Evolutionary conservation across 1,140 invertebrate species (phyloP), one percentile per base, ranked within the genome.

Genomic region (Contarinia nasturtii): DNA sequence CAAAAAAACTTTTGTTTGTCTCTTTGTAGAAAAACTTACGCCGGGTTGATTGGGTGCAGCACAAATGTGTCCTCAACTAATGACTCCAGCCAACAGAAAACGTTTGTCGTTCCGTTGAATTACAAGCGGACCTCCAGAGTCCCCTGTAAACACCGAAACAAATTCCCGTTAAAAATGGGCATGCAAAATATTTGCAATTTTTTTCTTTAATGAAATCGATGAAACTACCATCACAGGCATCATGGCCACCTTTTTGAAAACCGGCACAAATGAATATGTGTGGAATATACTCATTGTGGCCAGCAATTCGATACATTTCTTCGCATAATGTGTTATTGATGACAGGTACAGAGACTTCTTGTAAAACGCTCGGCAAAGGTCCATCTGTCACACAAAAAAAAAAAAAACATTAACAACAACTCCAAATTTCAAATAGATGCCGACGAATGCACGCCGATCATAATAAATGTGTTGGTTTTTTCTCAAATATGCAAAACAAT

Each of bases 201-300:
- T 21, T 14, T 19, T 3, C 5, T 27, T 3, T 7, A 7, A 7
- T 7, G 5, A 14, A 36, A 5, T 46, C 18, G 22, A 46, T 4
- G 12, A 21, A 41, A 49, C 47, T 48, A 74, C 72, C 90, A 78
- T 94, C 88, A 63, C 90, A 94, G 7, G 86, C 89, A 63, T 94
- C 89, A 55, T 80, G 82, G 36, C 86, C 86, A n/a, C 89, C 90
- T 57, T 82, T 82, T 57, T 75, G 75, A 77, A 85, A 88, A 1
- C 90, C 90, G 12, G 90, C 90, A 57, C 90, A 95, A 51, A 95
- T 89, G 65, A 95, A 93, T 54, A 92, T 92, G 52, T 91, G 76
- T 0, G 88, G 88, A 61, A 94, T 92, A 57, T 89, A 84, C 59
- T 92, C 87, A 50, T 88, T 86, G 62, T 88, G 89, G 7, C 87